phyloP scores from a whole-genome alignment of 2,113 vertebrate genomes.

The Zapornia atra region DNA sequence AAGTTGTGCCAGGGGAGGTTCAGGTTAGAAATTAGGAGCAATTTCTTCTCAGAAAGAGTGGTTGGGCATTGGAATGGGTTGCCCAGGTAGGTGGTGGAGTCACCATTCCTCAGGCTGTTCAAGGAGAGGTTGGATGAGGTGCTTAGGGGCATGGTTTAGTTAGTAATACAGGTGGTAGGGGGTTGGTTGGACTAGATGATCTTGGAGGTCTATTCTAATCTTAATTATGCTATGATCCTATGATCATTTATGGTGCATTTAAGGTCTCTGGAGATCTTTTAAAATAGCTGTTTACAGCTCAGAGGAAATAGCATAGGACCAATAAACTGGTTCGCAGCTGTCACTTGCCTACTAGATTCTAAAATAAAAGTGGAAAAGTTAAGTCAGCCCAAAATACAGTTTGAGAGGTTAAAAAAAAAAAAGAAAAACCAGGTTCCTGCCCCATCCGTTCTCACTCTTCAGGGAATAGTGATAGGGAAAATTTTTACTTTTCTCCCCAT shows the following conservation, averaged over 20 bases:
- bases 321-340: not conserved
- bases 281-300: not conserved
- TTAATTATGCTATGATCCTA: too few relatives aligned
- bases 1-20: too few relatives aligned
- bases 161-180: too few relatives aligned
- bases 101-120: too few relatives aligned
- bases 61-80: too few relatives aligned
- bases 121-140: too few relatives aligned
- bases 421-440: not conserved
- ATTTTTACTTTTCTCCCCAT: not conserved
- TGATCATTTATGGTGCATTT: not conserved
- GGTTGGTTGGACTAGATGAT: too few relatives aligned
- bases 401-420: not conserved
- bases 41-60: too few relatives aligned
- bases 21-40: too few relatives aligned
- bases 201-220: too few relatives aligned
- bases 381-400: not conserved
- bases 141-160: too few relatives aligned
- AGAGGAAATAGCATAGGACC: not conserved
- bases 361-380: not conserved
- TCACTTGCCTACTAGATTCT: not conserved
- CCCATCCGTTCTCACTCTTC: not conserved
- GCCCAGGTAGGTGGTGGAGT: too few relatives aligned
- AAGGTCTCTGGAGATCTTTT: not conserved
- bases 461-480: not conserved